These are phyloP conservation scores for Onychostruthus taczanowskii DNA, from an alignment of 2,113 vertebrate genomes.

Conservation along the genomic window DNA sequence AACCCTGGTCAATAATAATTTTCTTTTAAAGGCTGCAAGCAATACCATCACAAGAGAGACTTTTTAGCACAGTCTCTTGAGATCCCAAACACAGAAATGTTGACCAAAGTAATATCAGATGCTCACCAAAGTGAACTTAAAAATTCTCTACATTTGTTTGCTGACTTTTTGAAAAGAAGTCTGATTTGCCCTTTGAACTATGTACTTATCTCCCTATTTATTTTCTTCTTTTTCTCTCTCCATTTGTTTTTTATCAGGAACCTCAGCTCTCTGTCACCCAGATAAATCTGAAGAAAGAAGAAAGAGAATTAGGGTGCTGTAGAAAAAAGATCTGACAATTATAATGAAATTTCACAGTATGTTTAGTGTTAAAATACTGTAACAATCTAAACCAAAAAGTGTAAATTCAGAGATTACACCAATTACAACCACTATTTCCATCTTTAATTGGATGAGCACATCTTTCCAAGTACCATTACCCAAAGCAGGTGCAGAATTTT, in stretches of 20 bases:
- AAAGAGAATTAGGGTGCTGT: background rate
- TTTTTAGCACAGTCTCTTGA: background rate
- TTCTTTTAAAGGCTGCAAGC: background rate
- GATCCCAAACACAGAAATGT: background rate
- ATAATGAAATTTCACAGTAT: background rate
- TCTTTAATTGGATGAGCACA: background rate
- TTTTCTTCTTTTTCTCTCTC: background rate
- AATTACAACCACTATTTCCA: background rate
- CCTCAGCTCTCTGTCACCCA: background rate
- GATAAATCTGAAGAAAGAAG: background rate
- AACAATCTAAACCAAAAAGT: background rate
- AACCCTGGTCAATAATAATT: slow-evolving; percentile 1
- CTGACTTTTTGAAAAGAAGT: background rate
- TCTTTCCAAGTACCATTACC: background rate
- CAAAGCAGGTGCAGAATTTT: background rate
- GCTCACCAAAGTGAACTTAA: background rate
- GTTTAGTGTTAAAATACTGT: background rate
- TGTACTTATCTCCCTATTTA: background rate
- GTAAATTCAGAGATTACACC: background rate
- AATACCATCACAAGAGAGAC: background rate
- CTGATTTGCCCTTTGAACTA: background rate
- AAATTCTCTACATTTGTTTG: background rate
- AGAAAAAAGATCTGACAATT: background rate
- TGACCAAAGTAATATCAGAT: background rate
- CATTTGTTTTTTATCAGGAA: background rate